phyloP scores from a whole-genome alignment of 2,888 invertebrate genomes.

The Chydorus sphaericus region DNA sequence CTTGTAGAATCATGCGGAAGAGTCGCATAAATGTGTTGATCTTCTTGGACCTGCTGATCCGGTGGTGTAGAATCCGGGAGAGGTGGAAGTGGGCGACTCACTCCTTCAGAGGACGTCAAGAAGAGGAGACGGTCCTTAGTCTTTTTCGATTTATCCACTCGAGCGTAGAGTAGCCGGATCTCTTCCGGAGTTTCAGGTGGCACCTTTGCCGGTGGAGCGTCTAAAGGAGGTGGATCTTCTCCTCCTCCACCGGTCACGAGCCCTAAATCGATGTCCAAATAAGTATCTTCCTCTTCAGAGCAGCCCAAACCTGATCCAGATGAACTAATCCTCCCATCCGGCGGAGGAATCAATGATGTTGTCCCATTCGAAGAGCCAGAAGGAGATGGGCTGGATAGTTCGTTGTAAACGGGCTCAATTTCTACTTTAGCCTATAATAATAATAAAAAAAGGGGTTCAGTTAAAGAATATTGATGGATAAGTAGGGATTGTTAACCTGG shows the following conservation, averaged over 20 bases:
- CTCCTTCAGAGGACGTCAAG: too few relatives aligned
- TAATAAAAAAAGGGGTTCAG: too few relatives aligned
- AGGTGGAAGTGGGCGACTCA: background rate
- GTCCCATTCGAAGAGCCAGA: too few relatives aligned
- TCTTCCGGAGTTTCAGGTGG: background rate
- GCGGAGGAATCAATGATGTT: too few relatives aligned
- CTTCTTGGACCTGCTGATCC: background rate
- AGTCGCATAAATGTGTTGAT: background rate
- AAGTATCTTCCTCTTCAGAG: background rate
- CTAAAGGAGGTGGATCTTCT: background rate
- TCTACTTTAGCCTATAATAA: background rate
- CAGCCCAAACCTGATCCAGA: background rate
- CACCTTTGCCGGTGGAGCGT: background rate
- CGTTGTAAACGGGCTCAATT: background rate
- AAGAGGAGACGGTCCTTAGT: background rate
- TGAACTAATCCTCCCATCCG: background rate
- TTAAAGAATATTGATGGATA: too few relatives aligned
- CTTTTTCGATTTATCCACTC: constrained; percentile 5
- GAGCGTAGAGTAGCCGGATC: constrained; percentile 6
- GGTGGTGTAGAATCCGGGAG: background rate
- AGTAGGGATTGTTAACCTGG: too few relatives aligned
- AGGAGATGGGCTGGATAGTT: background rate
- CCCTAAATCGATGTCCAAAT: background rate
- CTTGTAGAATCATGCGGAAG: too few relatives aligned
- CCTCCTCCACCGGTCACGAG: background rate